Conservation (phyloP, 2,113 vertebrate species). For the Ochotona princeps region DNA sequence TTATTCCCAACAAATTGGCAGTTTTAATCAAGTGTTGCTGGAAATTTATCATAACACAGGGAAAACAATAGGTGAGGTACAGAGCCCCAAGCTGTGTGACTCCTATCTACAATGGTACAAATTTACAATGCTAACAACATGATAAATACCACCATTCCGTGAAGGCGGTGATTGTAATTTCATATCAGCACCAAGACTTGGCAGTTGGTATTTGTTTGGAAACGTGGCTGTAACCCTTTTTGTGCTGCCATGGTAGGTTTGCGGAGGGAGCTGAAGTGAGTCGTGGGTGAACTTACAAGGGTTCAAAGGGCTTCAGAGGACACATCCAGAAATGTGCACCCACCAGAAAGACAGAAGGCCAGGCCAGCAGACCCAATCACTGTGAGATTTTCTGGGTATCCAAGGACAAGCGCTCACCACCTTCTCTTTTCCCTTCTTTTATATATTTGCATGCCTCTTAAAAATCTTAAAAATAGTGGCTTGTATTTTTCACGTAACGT, state of each 20-base stretch:
- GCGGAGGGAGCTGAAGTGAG: background rate
- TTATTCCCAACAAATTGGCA: slow-evolving; percentile 89
- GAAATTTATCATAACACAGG: slow-evolving; percentile 88
- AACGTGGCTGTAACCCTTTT: slow-evolving; percentile 52
- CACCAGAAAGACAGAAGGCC: background rate
- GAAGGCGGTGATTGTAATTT: slow-evolving; percentile 80
- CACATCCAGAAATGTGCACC: background rate
- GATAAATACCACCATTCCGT: slow-evolving; percentile 80
- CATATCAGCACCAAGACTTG: slow-evolving; percentile 72
- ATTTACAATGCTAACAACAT: slow-evolving; percentile 84
- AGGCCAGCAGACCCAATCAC: accelerated
- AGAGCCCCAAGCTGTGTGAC: slow-evolving; percentile 81
- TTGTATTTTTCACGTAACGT: background rate
- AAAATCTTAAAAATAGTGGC: slow-evolving; percentile 33
- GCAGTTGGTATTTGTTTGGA: slow-evolving; percentile 78
- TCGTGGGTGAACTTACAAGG: background rate
- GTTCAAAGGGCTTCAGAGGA: background rate
- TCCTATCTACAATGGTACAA: slow-evolving; percentile 81
- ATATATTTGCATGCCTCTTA: background rate
- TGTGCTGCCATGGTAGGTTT: slow-evolving; percentile 28
- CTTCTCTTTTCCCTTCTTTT: background rate
- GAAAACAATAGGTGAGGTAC: slow-evolving; percentile 87
- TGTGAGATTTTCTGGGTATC: background rate
- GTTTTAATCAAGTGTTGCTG: slow-evolving; percentile 89
- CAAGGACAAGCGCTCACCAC: background rate